phyloP scores from a whole-genome alignment of 2,888 invertebrate genomes.

The Scaptomyza tumidula region DNA sequence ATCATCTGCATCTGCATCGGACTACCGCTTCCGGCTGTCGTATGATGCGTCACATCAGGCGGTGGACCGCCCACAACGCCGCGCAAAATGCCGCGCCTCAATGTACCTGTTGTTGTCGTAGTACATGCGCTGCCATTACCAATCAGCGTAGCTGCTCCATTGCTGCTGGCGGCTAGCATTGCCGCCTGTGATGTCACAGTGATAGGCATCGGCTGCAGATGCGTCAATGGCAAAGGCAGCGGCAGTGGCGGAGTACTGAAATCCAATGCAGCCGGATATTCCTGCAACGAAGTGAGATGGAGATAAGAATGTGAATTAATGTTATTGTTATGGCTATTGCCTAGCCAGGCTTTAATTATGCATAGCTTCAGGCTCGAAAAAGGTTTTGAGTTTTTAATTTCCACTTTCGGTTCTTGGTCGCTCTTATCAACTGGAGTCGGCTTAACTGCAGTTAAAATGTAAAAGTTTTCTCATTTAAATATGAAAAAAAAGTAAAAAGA shows the following conservation, averaged over 20 bases:
- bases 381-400: background rate
- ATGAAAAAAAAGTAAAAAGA: conserved; percentile 22
- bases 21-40: conserved; percentile 64
- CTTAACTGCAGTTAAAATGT: conserved; percentile 28
- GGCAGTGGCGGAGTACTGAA: conserved; percentile 71
- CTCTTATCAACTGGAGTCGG: conserved; percentile 18
- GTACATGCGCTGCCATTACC: conserved; percentile 61
- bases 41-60: conserved; percentile 85
- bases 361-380: background rate
- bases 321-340: background rate
- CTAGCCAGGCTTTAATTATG: conserved; percentile 5
- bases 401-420: background rate
- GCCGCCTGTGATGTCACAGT: conserved; percentile 79
- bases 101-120: conserved; percentile 65
- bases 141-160: conserved; percentile 72
- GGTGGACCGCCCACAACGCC: conserved; percentile 83
- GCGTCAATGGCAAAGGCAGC: conserved; percentile 79
- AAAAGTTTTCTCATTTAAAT: conserved; percentile 81
- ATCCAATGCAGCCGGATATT: conserved; percentile 84
- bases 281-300: conserved; percentile 68
- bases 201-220: conserved; percentile 81
- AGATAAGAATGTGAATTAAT: conserved; percentile 2
- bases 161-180: conserved; percentile 36
- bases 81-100: conserved; percentile 83
- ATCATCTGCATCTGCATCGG: conserved; percentile 56